These are phyloP conservation scores for Drosophila multiciliata DNA, from an alignment of 2,888 invertebrate genomes.

Conservation along the genomic window DNA sequence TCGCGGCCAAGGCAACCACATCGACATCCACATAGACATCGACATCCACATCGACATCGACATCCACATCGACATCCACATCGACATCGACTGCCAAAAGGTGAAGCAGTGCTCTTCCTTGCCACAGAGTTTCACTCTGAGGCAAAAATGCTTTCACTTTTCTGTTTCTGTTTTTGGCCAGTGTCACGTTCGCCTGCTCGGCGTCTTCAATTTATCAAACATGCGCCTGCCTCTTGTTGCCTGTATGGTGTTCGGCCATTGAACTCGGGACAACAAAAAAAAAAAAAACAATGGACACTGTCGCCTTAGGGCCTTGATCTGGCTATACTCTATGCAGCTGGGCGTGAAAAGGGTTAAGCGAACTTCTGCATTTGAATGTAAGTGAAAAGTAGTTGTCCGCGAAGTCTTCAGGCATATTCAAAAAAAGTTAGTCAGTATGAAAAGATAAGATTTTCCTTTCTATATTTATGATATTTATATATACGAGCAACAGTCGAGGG, in stretches of 20 bases:
- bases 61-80: not conserved
- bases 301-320: slow-evolving; percentile 11
- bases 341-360: not conserved
- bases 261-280: slow-evolving; percentile 44
- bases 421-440: not conserved
- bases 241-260: slow-evolving; percentile 48
- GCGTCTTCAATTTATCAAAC: slow-evolving; percentile 68
- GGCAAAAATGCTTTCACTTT: slow-evolving; percentile 76
- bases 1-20: slow-evolving; percentile 36
- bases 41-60: not conserved
- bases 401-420: not conserved
- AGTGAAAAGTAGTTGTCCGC: not conserved
- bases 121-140: slow-evolving; percentile 57
- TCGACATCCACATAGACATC: not conserved
- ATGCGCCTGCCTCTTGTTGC: not conserved
- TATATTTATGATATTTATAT: no score
- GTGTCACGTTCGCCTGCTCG: slow-evolving; percentile 72
- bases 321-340: not conserved
- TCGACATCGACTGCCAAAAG: slow-evolving; percentile 34
- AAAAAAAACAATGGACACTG: not conserved
- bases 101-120: slow-evolving; percentile 53
- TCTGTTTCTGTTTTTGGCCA: slow-evolving; percentile 56
- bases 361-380: not conserved
- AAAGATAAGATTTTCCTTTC: not conserved
- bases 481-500: no score